Evolutionary conservation across 1,140 invertebrate genomes (phyloP).

Genomic region (Penaeus japonicus): DNA sequence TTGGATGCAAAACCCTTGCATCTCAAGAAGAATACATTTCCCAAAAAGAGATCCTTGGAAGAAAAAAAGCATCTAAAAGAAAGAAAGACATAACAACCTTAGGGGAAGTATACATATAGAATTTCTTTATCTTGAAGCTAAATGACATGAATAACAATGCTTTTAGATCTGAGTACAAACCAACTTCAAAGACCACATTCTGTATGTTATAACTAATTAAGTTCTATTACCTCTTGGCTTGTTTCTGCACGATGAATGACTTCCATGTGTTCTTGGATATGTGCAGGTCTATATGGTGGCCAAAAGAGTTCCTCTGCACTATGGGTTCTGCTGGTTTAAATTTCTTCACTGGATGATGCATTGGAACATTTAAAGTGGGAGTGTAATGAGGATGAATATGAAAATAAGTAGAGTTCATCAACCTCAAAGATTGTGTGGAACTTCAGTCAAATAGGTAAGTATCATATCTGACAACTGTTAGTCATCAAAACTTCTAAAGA

Average conservation of each 20-base stretch:
- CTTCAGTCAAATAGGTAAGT: too few relatives aligned
- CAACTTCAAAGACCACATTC: not conserved
- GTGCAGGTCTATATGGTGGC: constrained; percentile 58
- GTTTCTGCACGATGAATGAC: constrained; percentile 16
- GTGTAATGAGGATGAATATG: not conserved
- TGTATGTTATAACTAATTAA: not conserved
- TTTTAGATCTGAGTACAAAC: not conserved
- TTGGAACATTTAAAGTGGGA: constrained; percentile 19
- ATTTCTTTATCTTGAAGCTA: too few relatives aligned
- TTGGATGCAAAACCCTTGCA: not conserved
- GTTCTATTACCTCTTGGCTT: constrained; percentile 1
- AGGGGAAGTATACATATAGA: too few relatives aligned
- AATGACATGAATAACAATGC: too few relatives aligned
- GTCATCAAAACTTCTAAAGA: not conserved
- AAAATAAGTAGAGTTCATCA: too few relatives aligned
- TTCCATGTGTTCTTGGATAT: constrained; percentile 46
- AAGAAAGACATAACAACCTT: too few relatives aligned
- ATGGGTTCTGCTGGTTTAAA: constrained; percentile 69
- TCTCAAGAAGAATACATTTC: too few relatives aligned
- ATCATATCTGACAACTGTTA: not conserved
- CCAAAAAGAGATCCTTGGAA: not conserved
- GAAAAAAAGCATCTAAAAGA: not conserved
- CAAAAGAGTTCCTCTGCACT: constrained; percentile 57
- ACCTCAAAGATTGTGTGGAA: too few relatives aligned
- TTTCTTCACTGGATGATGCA: constrained; percentile 87